Evolutionary conservation across 2,797 vertebrate species (phyloP).

Genomic region (Clarias platycephalus): DNA sequence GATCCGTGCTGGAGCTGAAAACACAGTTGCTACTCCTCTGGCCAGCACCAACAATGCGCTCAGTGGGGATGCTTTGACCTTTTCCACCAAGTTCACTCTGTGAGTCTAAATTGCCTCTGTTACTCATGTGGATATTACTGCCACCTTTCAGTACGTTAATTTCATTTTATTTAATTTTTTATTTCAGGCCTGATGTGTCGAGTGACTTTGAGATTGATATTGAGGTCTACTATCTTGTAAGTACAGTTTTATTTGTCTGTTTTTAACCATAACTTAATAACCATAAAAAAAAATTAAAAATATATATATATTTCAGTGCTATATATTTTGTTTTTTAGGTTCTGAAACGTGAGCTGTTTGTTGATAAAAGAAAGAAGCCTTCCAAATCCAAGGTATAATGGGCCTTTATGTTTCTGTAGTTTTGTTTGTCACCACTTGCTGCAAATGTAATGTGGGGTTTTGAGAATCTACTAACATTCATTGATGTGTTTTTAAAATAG

Average conservation of each 20-base stretch:
- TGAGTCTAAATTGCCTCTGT: slow-evolving; percentile 66
- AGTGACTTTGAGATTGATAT: slow-evolving; percentile 89
- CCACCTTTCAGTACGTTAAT: not conserved
- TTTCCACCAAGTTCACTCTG: slow-evolving; percentile 87
- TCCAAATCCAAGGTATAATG: slow-evolving; percentile 88
- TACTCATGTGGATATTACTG: not conserved
- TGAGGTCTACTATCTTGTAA: slow-evolving; percentile 91
- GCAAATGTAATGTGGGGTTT: not conserved
- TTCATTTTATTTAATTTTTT: not conserved
- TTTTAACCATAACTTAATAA: not conserved
- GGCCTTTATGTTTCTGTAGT: not conserved
- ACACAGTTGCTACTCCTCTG: slow-evolving; percentile 87
- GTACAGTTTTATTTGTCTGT: slow-evolving; percentile 52
- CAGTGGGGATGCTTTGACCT: slow-evolving; percentile 89
- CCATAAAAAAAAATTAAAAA: no score
- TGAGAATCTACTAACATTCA: not conserved
- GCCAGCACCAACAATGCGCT: slow-evolving; percentile 82
- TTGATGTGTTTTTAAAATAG: not conserved
- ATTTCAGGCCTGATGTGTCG: slow-evolving; percentile 81
- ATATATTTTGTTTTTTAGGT: slow-evolving; percentile 70
- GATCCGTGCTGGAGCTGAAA: slow-evolving; percentile 85
- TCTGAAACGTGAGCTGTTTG: slow-evolving; percentile 80
- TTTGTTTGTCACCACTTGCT: not conserved
- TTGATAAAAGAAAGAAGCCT: slow-evolving; percentile 90
- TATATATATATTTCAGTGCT: not conserved